Percentiles rank a stretch among this genome's conserved stretches.
Evolutionary conservation across 2,113 vertebrate species (phyloP).

Genomic region (Bubo blakistoni): DNA sequence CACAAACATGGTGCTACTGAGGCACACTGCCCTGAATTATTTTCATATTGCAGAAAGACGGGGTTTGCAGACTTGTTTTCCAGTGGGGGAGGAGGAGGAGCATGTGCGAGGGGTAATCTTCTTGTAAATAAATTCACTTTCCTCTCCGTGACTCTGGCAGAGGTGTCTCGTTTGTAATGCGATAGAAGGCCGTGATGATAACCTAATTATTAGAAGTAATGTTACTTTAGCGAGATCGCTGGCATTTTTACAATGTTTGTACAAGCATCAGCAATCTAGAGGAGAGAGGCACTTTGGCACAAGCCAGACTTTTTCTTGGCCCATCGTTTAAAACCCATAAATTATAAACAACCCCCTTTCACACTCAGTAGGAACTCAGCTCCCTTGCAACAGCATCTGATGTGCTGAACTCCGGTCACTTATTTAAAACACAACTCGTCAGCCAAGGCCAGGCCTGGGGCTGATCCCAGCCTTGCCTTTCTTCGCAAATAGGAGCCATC

Average conservation of each 20-base stretch:
- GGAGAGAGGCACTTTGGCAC: slow-evolving; percentile 69
- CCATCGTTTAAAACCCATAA: slow-evolving; percentile 90
- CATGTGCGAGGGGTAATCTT: not conserved
- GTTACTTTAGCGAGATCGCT: not conserved
- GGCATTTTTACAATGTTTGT: slow-evolving; percentile 46
- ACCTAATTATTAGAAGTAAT: slow-evolving; percentile 45
- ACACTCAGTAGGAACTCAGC: slow-evolving; percentile 81
- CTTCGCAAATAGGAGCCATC: not conserved
- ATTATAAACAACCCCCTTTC: slow-evolving; percentile 88
- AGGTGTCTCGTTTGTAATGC: not conserved
- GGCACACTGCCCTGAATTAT: not conserved
- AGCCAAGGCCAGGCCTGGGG: not conserved
- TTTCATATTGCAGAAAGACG: not conserved
- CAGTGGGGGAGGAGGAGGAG: slow-evolving; percentile 11
- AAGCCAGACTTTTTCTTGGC: slow-evolving; percentile 82
- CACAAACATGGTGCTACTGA: not conserved
- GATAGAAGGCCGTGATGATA: not conserved
- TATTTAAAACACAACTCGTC: slow-evolving; percentile 37
- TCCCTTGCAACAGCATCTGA: slow-evolving; percentile 83
- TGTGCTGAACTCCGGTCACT: slow-evolving; percentile 41
- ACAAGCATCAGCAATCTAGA: slow-evolving; percentile 48
- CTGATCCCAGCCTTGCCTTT: slow-evolving; percentile 27
- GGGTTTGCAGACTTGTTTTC: not conserved
- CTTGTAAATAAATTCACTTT: slow-evolving; percentile 43
- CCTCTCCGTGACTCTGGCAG: not conserved